phyloP scores from a whole-genome alignment of 2,797 vertebrate species.

The Kryptopterus vitreolus region DNA sequence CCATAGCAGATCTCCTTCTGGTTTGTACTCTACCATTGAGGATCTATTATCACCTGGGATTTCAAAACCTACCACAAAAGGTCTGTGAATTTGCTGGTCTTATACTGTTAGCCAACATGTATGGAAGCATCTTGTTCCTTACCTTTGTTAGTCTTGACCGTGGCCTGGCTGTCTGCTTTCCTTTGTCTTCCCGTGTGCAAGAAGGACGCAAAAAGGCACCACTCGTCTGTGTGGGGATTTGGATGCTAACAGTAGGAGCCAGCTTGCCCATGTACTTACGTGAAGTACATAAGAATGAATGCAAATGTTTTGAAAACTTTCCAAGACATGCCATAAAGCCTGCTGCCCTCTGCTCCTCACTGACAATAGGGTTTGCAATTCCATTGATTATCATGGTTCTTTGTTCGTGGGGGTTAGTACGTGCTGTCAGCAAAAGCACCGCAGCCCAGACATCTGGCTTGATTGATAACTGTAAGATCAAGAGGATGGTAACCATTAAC shows the following conservation, averaged over 20 bases:
- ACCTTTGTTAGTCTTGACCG: constrained; percentile 72
- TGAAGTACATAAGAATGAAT: accelerated
- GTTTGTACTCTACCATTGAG: constrained; percentile 68
- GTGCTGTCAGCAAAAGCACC: constrained; percentile 62
- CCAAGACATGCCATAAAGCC: constrained; percentile 55
- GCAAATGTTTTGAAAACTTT: constrained; percentile 59
- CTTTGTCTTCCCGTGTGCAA: constrained; percentile 61
- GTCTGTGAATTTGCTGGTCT: constrained; percentile 63
- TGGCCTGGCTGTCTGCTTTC: constrained; percentile 71
- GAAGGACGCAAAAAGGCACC: constrained; percentile 63
- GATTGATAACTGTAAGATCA: constrained; percentile 68
- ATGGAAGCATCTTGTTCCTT: constrained; percentile 76
- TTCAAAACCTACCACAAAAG: accelerated
- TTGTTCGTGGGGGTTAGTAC: constrained; percentile 68
- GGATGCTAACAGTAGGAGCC: constrained; percentile 66
- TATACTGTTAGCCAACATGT: constrained; percentile 76
- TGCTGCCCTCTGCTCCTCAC: constrained; percentile 46
- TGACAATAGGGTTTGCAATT: constrained; percentile 65
- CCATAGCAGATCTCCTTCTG: constrained; percentile 68
- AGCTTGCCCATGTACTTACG: constrained; percentile 60
- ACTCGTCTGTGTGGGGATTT: constrained; percentile 68
- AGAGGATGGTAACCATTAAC: constrained; percentile 66
- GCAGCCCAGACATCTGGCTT: constrained; percentile 63
- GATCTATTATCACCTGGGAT: constrained; percentile 61
- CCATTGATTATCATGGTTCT: constrained; percentile 66